Evolutionary conservation across 1,140 invertebrate species (phyloP).

Genomic region (Linepithema humile): DNA sequence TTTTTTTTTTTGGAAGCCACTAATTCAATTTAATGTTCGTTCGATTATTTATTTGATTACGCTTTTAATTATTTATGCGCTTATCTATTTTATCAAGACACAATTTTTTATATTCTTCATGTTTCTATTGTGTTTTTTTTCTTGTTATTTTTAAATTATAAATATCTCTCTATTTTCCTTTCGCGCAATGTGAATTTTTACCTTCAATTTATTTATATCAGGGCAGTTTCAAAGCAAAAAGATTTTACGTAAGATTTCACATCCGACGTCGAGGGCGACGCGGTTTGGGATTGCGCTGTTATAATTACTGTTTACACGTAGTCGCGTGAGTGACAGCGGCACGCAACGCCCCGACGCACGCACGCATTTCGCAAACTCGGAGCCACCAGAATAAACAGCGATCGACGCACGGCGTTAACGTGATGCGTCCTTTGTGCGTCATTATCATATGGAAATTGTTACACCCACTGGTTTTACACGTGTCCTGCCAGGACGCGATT

Average conservation of each 20-base stretch:
- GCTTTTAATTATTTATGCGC: neutral
- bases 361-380: neutral
- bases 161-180: neutral
- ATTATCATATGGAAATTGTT: conserved; percentile 52
- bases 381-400: conserved; percentile 22
- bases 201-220: too few species aligned
- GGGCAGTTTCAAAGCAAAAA: neutral
- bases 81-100: neutral
- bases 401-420: neutral
- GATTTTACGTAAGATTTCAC: neutral
- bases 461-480: neutral
- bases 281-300: neutral
- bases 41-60: neutral
- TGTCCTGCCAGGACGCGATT: neutral
- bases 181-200: neutral
- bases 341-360: conserved; percentile 12
- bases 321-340: conserved; percentile 1
- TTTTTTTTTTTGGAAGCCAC: neutral
- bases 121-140: neutral
- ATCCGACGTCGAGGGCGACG: neutral
- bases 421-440: conserved; percentile 13
- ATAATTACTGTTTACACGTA: conserved; percentile 31
- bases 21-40: neutral
- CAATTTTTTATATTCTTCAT: neutral
- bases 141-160: neutral